A percentile compares a stretch with the other conserved stretches of the same genome.
phyloP scores from a whole-genome alignment of 2,888 invertebrate genomes.

The Saturnia pavonia region DNA sequence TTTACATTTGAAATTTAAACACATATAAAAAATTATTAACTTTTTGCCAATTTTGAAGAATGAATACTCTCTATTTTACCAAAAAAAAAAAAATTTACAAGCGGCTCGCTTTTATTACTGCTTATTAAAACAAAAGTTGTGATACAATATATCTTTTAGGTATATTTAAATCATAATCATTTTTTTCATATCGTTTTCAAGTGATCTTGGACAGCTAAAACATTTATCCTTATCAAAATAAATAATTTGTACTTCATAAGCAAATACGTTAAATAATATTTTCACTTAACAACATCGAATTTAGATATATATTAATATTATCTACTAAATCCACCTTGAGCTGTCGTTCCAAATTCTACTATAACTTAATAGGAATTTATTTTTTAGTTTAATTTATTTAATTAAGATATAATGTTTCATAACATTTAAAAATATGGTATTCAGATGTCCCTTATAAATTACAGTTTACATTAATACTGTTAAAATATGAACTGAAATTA shows the following conservation, averaged over 20 bases:
- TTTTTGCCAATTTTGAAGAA: too few relatives aligned
- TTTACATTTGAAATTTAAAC: too few relatives aligned
- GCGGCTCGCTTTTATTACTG: too few relatives aligned
- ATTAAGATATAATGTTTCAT: not conserved
- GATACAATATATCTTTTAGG: too few relatives aligned
- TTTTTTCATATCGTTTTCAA: not conserved
- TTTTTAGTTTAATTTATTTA: not conserved
- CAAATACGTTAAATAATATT: not conserved
- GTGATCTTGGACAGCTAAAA: not conserved
- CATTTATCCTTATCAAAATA: not conserved
- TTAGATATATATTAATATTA: not conserved
- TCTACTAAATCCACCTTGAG: not conserved
- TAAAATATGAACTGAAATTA: not conserved
- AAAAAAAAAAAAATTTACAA: too few relatives aligned
- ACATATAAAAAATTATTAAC: too few relatives aligned
- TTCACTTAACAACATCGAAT: not conserved
- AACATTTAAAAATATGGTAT: not conserved
- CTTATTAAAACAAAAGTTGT: too few relatives aligned
- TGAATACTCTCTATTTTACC: too few relatives aligned
- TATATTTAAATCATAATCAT: not conserved
- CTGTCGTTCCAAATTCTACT: not conserved
- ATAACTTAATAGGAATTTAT: not conserved
- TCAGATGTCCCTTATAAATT: not conserved
- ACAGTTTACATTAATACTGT: not conserved
- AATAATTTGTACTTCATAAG: not conserved